A percentile compares a stretch with the other conserved stretches of the same genome.
Conservation (phyloP, 2,113 vertebrate genomes). For the Forbesichthys agassizii region DNA sequence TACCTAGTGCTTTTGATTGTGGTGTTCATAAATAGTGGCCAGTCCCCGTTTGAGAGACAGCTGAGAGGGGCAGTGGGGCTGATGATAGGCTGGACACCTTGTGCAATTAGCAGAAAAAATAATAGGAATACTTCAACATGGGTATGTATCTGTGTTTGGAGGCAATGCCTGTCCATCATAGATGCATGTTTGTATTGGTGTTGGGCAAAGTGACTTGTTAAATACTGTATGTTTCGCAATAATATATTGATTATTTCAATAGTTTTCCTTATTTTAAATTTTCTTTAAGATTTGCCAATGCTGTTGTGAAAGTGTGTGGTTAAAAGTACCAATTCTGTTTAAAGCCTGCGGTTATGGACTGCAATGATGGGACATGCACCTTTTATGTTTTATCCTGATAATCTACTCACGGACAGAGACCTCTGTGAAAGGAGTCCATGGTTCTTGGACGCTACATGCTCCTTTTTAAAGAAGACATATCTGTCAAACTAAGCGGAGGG, state of each 20-base stretch:
- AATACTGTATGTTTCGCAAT: constrained; percentile 83
- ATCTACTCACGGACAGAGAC: constrained; percentile 56
- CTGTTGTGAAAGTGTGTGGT: constrained; percentile 77
- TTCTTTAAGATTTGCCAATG: constrained; percentile 67
- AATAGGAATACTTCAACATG: constrained; percentile 62
- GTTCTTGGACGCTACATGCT: constrained; percentile 27
- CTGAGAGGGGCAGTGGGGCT: constrained; percentile 39
- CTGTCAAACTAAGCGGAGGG: not conserved
- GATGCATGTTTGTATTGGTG: constrained; percentile 80
- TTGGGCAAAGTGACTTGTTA: constrained; percentile 79
- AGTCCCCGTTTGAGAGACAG: constrained; percentile 53
- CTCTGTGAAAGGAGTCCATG: constrained; percentile 53
- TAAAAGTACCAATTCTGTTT: constrained; percentile 66
- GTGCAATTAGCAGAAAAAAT: constrained; percentile 72
- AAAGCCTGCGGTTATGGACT: constrained; percentile 67
- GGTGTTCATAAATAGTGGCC: constrained; percentile 64
- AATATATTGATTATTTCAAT: constrained; percentile 79
- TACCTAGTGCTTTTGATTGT: constrained; percentile 62
- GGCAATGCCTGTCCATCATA: constrained; percentile 68
- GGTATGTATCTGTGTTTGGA: constrained; percentile 66
- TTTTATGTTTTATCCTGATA: constrained; percentile 35
- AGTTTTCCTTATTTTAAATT: constrained; percentile 65
- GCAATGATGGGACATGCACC: constrained; percentile 53
- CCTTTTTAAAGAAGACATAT: constrained; percentile 20
- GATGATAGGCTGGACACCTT: constrained; percentile 60